Base-by-base conservation (phyloP, 2,888 invertebrate species). In the Electrophaes corylata region DNA sequence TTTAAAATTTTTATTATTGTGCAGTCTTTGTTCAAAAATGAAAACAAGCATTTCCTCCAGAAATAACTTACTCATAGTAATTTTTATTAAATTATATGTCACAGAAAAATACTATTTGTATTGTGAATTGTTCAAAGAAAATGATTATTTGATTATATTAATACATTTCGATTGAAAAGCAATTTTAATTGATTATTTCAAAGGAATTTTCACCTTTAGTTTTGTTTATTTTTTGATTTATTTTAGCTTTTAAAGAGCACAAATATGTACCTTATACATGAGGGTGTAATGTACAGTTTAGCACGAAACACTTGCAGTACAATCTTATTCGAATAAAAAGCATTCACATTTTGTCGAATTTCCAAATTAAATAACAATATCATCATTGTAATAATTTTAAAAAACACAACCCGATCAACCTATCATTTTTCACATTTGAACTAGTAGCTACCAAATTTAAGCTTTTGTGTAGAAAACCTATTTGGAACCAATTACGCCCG, bases 261-360 rank as follows among this genome's bases (percentile, higher is more conserved):
- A 40, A 26, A 54, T 50, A 43, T 47, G 47, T 26, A 59, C 51
- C 51, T 37, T 51, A 54, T 33, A 8, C 10, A 50, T 14, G 23
- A n/a, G 35, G n/a, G 11, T 20, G 12, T n/a, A 35, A 45, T 10
- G 26, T 37, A 63, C 29, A 47, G 35, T 53, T 51, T 40, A 60
- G 57, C 59, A 57, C 48, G 19, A 16, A 43, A 47, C 33, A 49
- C 14, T 50, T 37, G 48, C 56, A 57, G 58, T 62, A 58, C 56
- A 62, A 64, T 53, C 57, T 53, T 57, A 59, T 41, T 33, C 50
- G 56, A 53, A 60, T 40, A 52, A 59, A 40, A 55, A 37, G 53
- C 57, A 65, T 58, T 65, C 60, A 67, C 58, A 64, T 65, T 64
- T 63, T 64, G 60, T 65, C 60, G 40, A 57, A 60, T 35, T 45